Percentiles rank a stretch among this genome's conserved stretches.
Conservation (phyloP, 30 jellyfish, hydroid and myxozoan species). For the Aurelia aurita complex sp. Pacific region DNA sequence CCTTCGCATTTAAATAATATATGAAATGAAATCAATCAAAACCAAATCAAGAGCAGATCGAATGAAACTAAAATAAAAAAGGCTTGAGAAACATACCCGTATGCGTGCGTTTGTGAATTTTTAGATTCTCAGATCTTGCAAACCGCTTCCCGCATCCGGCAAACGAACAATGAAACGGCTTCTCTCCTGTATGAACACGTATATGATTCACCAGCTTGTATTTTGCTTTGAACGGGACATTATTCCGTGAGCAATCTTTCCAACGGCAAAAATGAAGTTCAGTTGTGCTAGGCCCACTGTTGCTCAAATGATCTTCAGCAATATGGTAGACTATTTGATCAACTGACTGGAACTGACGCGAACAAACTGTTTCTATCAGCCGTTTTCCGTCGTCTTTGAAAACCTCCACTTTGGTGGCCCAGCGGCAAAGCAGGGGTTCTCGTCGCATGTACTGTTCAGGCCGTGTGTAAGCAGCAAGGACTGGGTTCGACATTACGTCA, state of each 20-base stretch:
- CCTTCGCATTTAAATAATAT: too few species aligned
- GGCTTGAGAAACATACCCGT: conserved; percentile 54
- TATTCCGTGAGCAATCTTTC: conserved; percentile 90
- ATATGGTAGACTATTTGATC: conserved; percentile 89
- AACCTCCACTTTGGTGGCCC: conserved; percentile 57
- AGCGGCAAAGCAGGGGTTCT: conserved; percentile 59
- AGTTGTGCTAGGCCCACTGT: conserved; percentile 76
- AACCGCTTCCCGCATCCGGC: conserved; percentile 93
- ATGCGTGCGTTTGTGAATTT: conserved; percentile 92
- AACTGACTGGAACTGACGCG: conserved; percentile 73
- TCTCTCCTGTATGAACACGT: conserved; percentile 96
- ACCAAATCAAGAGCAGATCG: too few species aligned
- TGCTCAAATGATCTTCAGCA: conserved; percentile 86
- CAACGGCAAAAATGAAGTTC: conserved; percentile 88
- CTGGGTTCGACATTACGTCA: conserved; percentile 46
- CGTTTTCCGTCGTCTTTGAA: conserved; percentile 41
- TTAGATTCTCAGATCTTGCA: conserved; percentile 93
- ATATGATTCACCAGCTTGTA: conserved; percentile 93
- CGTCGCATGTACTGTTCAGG: conserved; percentile 66
- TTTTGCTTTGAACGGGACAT: conserved; percentile 90
- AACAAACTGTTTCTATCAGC: conserved; percentile 49
- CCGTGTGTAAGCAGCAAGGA: conserved; percentile 53
- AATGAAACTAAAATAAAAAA: background rate
- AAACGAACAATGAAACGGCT: conserved; percentile 93
- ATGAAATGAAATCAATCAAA: too few species aligned